phyloP scores from a whole-genome alignment of 2,797 vertebrate genomes.

The Graptemys geographica region DNA sequence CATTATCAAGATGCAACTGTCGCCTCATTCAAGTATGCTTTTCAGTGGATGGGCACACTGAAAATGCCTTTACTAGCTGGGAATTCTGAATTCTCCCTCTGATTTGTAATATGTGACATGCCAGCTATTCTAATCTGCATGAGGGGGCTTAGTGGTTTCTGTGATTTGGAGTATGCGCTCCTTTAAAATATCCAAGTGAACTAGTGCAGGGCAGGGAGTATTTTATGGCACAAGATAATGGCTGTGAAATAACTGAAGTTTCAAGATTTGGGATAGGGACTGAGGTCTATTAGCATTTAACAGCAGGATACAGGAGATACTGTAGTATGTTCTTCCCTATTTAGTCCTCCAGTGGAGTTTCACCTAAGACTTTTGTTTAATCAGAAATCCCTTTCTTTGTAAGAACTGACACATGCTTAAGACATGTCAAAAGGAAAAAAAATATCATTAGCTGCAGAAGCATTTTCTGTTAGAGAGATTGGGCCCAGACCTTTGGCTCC shows the following conservation, averaged over 20 bases:
- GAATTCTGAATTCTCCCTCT: background rate
- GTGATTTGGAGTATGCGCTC: background rate
- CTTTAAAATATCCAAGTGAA: background rate
- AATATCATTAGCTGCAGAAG: too few relatives aligned
- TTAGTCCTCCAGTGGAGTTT: background rate
- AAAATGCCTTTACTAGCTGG: background rate
- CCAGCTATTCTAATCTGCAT: background rate
- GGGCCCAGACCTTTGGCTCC: background rate
- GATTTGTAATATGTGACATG: background rate
- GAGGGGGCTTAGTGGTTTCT: background rate
- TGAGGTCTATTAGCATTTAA: background rate
- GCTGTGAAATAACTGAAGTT: background rate
- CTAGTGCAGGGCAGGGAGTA: background rate
- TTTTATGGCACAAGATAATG: background rate
- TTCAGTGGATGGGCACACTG: background rate
- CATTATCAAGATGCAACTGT: background rate
- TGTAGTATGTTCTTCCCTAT: background rate
- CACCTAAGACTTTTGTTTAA: too few relatives aligned
- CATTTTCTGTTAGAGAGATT: background rate
- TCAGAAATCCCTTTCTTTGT: too few relatives aligned
- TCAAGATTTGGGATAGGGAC: background rate
- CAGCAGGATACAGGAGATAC: rapidly evolving
- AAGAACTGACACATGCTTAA: too few relatives aligned
- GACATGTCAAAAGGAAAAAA: too few relatives aligned
- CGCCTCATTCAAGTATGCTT: background rate